These are phyloP conservation scores for Drosophila diplacantha DNA, from an alignment of 2,888 invertebrate genomes.

Conservation along the genomic window DNA sequence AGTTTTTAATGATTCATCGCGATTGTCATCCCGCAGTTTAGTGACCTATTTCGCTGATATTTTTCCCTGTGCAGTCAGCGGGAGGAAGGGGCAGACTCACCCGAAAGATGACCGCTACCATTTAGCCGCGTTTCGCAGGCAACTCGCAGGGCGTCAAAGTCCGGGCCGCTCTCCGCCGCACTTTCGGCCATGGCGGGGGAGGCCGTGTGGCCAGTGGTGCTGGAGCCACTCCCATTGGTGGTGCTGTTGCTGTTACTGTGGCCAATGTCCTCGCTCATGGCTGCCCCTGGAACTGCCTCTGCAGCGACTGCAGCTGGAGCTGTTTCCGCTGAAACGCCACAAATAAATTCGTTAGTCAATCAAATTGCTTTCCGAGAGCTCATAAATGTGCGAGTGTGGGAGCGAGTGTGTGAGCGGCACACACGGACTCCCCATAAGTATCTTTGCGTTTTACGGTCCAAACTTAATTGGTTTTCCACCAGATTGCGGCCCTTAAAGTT, in stretches of 20 bases:
- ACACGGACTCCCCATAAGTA: conserved; percentile 37
- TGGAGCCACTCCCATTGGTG: conserved; percentile 22
- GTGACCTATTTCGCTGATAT: not conserved
- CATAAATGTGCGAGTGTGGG: conserved; percentile 28
- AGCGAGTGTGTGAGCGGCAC: conserved; percentile 4
- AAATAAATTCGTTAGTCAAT: conserved; percentile 52
- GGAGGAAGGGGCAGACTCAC: conserved; percentile 45
- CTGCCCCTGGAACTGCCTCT: conserved; percentile 35
- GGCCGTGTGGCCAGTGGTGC: conserved; percentile 18
- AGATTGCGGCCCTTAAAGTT: conserved; percentile 16
- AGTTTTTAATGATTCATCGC: too few species aligned
- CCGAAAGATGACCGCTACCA: conserved; percentile 59
- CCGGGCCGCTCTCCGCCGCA: conserved; percentile 59
- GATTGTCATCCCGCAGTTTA: not conserved
- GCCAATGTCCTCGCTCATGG: conserved; percentile 53
- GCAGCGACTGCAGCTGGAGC: conserved; percentile 21
- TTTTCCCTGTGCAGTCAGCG: conserved; percentile 11
- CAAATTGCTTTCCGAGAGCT: conserved; percentile 41
- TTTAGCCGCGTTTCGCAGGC: conserved; percentile 73
- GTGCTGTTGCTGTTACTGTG: conserved; percentile 36
- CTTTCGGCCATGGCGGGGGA: conserved; percentile 45
- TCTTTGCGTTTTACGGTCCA: conserved; percentile 57
- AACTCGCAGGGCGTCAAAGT: conserved; percentile 66
- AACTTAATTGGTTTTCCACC: conserved; percentile 63
- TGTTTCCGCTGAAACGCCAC: conserved; percentile 42